Base-by-base conservation (phyloP, 2,113 vertebrate species). In the Apteryx mantelli region DNA sequence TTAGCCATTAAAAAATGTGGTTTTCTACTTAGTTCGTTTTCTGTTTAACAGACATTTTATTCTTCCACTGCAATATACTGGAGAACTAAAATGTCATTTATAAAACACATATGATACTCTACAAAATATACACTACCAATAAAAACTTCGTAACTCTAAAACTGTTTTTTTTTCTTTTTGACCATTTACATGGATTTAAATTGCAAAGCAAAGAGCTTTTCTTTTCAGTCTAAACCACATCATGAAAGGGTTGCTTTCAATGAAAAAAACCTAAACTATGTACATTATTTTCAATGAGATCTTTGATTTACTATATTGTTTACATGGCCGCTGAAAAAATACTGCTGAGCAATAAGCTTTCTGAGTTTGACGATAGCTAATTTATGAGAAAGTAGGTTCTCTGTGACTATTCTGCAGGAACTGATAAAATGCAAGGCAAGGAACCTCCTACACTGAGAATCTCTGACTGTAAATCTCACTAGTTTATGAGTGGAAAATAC, bases 1-100 rank as follows among this genome's bases (percentile, higher is more conserved):
- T 89, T 85, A 97, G 79, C 34, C 86, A 94, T 97, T 95, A 91
- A 95, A 89, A 36, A 94, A 88, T 86, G 76, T 93, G 95, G 60
- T 81, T 93, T 96, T 95, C 79, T 93, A 64, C 65, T 91, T 78
- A 42, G 63, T 58, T 96, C 14, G 55, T 77, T 92, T 95, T 80
- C 52, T 78, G 28, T 24, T 36, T 61, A 92, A 70, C 24, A 92
- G 69, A 53, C 19, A 55, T 95, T 95, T 95, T 91, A 92, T 92
- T 90, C 68, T 84, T 80, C 79, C 74, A 34, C 32, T 92, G 28
- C 36, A 93, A 64, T 66, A 73, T 68, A 56, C 15, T 25, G 77
- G 32, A 78, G 80, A 93, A 96, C 88, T 86, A 78, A 86, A 91
- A 84, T 66, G 12, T 8, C 22, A 26, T 80, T 77, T 85, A 55